phyloP scores from a whole-genome alignment of 2,797 vertebrate genomes.

The Uromys caudimaculatus region DNA sequence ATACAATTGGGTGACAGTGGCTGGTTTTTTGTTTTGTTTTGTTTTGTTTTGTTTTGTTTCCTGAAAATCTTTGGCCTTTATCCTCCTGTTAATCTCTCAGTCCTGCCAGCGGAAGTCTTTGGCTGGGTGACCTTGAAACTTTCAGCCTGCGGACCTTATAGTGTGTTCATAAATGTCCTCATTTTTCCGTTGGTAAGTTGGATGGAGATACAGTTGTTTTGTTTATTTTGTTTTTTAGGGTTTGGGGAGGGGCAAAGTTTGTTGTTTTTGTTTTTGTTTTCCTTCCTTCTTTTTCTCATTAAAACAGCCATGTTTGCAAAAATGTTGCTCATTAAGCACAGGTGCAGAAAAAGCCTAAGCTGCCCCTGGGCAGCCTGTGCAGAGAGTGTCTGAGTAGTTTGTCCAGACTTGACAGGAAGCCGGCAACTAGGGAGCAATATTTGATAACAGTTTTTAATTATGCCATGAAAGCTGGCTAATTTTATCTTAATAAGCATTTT shows the following conservation, averaged over 20 bases:
- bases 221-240: conserved; percentile 34
- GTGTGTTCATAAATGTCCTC: neutral
- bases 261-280: neutral
- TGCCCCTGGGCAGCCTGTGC: neutral
- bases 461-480: conserved; percentile 31
- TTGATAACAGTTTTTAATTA: conserved; percentile 56
- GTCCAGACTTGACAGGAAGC: neutral
- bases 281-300: conserved; percentile 32
- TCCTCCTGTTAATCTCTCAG: conserved; percentile 40
- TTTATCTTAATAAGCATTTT: conserved; percentile 70
- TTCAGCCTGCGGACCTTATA: neutral
- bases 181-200: neutral
- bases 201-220: neutral
- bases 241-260: neutral
- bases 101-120: neutral
- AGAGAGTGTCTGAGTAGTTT: neutral
- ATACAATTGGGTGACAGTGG: conserved; percentile 2
- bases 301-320: conserved; percentile 57
- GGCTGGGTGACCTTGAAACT: conserved; percentile 45
- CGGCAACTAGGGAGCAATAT: neutral
- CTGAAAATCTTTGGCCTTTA: conserved; percentile 57
- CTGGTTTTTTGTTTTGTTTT: neutral
- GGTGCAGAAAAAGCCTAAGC: conserved; percentile 46
- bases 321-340: conserved; percentile 52
- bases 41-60: neutral